These are phyloP conservation scores for Tetrao urogallus DNA, from an alignment of 2,113 vertebrate genomes.

Conservation along the genomic window DNA sequence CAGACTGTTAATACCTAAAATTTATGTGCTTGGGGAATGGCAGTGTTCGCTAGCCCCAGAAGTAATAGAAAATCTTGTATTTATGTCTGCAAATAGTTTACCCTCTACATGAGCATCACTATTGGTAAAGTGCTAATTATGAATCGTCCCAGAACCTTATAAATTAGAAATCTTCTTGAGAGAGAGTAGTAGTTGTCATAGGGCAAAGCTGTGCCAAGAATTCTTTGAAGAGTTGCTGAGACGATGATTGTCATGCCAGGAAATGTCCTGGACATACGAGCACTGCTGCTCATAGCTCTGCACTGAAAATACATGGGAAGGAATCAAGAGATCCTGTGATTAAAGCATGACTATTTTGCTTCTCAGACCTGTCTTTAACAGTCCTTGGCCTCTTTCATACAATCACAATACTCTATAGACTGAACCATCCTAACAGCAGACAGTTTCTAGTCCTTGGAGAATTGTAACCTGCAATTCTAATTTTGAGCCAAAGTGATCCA, in stretches of 20 bases:
- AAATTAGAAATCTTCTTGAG: neutral
- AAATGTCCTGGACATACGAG: neutral
- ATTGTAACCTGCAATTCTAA: neutral
- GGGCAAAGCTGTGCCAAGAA: neutral
- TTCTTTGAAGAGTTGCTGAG: neutral
- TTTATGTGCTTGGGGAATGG: accelerated
- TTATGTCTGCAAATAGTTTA: neutral
- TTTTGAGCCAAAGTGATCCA: constrained; percentile 27
- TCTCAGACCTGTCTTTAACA: neutral
- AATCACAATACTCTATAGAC: neutral
- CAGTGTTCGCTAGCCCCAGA: neutral
- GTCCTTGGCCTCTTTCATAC: neutral
- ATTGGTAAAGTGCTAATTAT: neutral
- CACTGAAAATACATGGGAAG: neutral
- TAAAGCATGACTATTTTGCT: neutral
- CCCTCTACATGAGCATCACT: neutral
- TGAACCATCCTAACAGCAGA: neutral
- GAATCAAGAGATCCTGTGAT: neutral
- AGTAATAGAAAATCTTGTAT: neutral
- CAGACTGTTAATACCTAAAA: neutral
- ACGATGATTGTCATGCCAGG: neutral
- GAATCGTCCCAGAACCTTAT: neutral
- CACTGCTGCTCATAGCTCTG: neutral
- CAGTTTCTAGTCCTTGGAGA: neutral
- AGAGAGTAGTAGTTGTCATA: neutral